These are phyloP conservation scores for Arbacia lixula DNA, from an alignment of 53 echinoderm and acorn worm genomes.

Conservation along the genomic window DNA sequence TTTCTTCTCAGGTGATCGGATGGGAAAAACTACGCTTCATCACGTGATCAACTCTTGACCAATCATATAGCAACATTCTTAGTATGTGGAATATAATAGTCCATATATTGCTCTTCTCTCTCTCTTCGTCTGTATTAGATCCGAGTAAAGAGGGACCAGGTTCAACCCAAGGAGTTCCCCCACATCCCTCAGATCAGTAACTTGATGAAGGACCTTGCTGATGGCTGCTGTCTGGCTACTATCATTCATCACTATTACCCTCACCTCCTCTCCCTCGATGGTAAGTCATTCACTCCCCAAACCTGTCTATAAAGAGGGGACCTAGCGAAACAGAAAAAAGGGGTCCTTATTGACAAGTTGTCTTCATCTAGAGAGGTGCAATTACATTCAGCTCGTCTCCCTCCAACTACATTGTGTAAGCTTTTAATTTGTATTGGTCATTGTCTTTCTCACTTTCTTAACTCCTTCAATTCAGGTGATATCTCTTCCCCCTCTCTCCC, in stretches of 20 bases:
- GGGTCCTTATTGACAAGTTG: too few relatives aligned
- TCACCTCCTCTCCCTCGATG: constrained; percentile 82
- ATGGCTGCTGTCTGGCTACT: constrained; percentile 84
- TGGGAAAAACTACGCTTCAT: too few relatives aligned
- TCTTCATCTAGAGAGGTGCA: too few relatives aligned
- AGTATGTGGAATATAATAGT: too few relatives aligned
- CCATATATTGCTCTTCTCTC: too few relatives aligned
- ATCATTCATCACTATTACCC: constrained; percentile 89
- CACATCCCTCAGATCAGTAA: constrained; percentile 77
- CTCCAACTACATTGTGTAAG: too few relatives aligned
- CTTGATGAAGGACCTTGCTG: constrained; percentile 82
- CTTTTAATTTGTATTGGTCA: background rate
- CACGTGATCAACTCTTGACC: too few relatives aligned
- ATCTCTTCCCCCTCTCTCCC: background rate
- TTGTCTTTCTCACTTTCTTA: background rate
- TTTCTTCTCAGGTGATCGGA: too few relatives aligned
- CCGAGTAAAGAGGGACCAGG: constrained; percentile 80
- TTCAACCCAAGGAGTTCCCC: constrained; percentile 78
- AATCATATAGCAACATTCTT: too few relatives aligned
- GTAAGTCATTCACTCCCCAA: constrained; percentile 44
- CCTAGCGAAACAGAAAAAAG: too few relatives aligned
- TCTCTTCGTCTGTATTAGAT: constrained; percentile 62
- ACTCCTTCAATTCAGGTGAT: background rate
- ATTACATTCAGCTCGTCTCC: too few relatives aligned
- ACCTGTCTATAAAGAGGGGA: background rate